Evolutionary conservation across 2,888 invertebrate species (phyloP).

Genomic region (Hybos culiciformis): DNA sequence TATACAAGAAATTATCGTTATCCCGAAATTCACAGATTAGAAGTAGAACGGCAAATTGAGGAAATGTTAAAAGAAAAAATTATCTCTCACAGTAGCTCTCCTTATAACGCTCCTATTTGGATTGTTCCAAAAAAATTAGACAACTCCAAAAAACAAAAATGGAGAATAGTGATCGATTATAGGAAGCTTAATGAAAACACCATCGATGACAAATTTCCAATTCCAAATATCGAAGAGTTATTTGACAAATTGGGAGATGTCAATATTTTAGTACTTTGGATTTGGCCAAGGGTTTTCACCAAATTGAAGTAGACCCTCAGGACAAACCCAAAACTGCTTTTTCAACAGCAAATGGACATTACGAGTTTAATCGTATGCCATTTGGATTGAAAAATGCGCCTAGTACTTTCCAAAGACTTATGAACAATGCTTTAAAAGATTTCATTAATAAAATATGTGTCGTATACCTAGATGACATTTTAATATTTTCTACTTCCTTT

Average conservation of each 20-base stretch:
- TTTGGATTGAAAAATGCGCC: slow-evolving; percentile 3
- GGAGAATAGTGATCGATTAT: not conserved
- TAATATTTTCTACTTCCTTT: slow-evolving; percentile 10
- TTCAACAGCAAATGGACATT: not conserved
- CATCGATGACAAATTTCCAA: not conserved
- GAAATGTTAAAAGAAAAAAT: slow-evolving; percentile 15
- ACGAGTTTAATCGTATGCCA: slow-evolving; percentile 1
- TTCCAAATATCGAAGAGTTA: not conserved
- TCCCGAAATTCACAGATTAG: slow-evolving; percentile 10
- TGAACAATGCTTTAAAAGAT: slow-evolving; percentile 12
- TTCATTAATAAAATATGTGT: slow-evolving; percentile 10
- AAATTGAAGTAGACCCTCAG: not conserved
- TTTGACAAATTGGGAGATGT: slow-evolving; percentile 14
- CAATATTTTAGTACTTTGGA: not conserved
- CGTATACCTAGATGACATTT: slow-evolving; percentile 13
- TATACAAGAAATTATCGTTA: slow-evolving; percentile 11
- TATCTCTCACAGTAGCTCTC: slow-evolving; percentile 9
- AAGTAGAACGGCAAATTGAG: slow-evolving; percentile 10
- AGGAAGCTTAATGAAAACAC: not conserved
- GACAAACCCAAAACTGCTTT: slow-evolving; percentile 4
- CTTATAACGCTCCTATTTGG: not conserved
- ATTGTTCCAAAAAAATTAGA: not conserved
- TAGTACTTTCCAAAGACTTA: slow-evolving; percentile 11
- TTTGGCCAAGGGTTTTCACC: not conserved
- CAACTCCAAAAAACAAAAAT: not conserved